Percentiles rank a stretch among this genome's conserved stretches.
Evolutionary conservation across 2,113 vertebrate genomes (phyloP).

Genomic region (Sylvilagus bachmani): DNA sequence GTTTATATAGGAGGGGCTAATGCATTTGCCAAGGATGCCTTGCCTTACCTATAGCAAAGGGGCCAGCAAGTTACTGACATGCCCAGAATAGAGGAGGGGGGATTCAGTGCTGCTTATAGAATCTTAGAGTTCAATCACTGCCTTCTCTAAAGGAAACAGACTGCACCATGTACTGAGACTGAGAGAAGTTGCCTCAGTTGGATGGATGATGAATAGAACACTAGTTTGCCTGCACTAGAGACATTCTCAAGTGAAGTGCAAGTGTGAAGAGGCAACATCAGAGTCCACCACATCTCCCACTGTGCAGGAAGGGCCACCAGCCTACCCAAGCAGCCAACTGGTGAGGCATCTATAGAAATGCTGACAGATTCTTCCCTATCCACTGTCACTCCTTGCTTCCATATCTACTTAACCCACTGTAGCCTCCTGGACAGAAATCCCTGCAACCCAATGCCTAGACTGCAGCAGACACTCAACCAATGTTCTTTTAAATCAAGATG

Average conservation of each 20-base stretch:
- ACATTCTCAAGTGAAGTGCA: background rate
- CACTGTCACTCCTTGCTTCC: background rate
- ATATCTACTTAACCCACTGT: background rate
- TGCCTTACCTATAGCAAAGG: background rate
- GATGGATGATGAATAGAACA: slow-evolving; percentile 8
- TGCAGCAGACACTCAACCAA: background rate
- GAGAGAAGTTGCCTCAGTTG: slow-evolving; percentile 13
- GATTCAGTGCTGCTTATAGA: background rate
- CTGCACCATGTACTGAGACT: slow-evolving; percentile 23
- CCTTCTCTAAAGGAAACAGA: slow-evolving; percentile 40
- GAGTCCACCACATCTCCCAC: background rate
- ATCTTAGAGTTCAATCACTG: background rate
- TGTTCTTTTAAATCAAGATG: slow-evolving; percentile 51
- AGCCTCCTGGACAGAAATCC: background rate
- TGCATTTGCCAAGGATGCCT: background rate
- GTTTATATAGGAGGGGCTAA: background rate
- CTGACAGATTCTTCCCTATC: background rate
- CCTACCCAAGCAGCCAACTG: background rate
- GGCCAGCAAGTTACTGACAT: background rate
- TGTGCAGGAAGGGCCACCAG: background rate
- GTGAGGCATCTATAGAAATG: background rate
- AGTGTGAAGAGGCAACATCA: background rate
- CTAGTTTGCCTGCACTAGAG: background rate
- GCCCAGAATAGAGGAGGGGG: background rate
- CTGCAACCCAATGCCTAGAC: background rate